Percentiles rank a stretch among this genome's conserved stretches.
Conservation (phyloP, 2,113 vertebrate genomes). For the Menura novaehollandiae region DNA sequence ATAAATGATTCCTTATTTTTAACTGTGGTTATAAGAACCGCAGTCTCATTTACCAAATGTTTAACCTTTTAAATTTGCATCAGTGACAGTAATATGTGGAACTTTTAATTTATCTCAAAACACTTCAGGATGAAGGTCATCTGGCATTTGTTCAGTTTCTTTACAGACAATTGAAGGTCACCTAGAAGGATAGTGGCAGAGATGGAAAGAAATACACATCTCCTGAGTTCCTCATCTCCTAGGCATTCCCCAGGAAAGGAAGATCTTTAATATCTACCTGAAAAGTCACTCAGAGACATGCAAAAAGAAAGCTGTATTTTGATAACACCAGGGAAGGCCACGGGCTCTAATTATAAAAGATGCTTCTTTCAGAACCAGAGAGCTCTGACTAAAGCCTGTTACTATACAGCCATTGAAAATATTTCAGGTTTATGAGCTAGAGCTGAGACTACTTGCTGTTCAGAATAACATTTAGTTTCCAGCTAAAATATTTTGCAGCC, state of each 20-base stretch:
- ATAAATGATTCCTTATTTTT: background rate
- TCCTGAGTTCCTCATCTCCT: background rate
- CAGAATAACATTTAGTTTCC: conserved; percentile 60
- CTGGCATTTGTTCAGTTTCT: background rate
- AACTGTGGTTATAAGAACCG: background rate
- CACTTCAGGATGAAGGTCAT: background rate
- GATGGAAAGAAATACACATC: background rate
- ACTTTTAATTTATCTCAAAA: background rate
- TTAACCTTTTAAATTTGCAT: background rate
- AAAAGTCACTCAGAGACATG: background rate
- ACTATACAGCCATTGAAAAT: background rate
- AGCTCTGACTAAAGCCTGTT: background rate
- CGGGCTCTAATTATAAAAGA: conserved; percentile 1
- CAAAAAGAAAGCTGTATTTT: background rate
- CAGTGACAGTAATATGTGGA: background rate
- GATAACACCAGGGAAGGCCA: background rate
- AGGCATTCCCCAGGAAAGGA: background rate
- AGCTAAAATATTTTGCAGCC: conserved; percentile 14
- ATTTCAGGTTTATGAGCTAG: conserved; percentile 55
- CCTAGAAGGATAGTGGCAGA: background rate
- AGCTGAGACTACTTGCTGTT: conserved; percentile 12
- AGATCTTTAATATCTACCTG: background rate
- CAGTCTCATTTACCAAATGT: background rate
- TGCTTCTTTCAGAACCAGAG: background rate
- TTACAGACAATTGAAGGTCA: background rate